A percentile compares a stretch with the other conserved stretches of the same genome.
Evolutionary conservation across 2,797 vertebrate species (phyloP).

Genomic region (Margarornis squamiger): DNA sequence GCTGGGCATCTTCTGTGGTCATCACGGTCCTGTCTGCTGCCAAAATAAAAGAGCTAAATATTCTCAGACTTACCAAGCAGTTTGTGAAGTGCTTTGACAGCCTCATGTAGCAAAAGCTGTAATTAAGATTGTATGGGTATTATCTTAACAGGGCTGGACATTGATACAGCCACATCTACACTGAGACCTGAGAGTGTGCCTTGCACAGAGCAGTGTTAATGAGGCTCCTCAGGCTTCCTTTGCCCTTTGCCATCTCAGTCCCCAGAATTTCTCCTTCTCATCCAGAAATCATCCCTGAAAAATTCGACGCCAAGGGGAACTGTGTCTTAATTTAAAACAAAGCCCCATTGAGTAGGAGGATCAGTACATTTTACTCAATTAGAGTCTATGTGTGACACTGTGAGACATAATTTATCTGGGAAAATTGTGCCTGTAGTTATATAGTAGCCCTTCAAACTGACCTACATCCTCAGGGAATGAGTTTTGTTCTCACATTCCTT

Average conservation of each 20-base stretch:
- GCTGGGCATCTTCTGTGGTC: not conserved
- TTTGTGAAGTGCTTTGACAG: not conserved
- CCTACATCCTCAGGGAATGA: not conserved
- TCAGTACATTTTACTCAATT: slow-evolving; percentile 16
- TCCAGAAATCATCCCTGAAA: not conserved
- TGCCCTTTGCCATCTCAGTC: not conserved
- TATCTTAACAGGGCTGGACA: not conserved
- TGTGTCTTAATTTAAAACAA: slow-evolving; percentile 8
- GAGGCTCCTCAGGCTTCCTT: not conserved
- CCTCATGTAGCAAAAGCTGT: not conserved
- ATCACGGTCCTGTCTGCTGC: not conserved
- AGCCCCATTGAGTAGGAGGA: not conserved
- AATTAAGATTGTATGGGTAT: not conserved
- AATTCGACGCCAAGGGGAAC: slow-evolving; percentile 9
- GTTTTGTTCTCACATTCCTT: not conserved
- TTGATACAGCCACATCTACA: fast-evolving
- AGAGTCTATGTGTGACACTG: not conserved
- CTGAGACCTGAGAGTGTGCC: not conserved
- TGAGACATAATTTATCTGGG: not conserved
- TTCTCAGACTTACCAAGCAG: not conserved
- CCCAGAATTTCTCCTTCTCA: not conserved
- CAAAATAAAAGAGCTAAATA: not conserved
- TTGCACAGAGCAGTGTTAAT: not conserved
- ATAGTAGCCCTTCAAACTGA: not conserved
- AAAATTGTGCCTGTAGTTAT: not conserved